Conservation (phyloP, 2,888 invertebrate genomes). For the Hydrotaea cyrtoneurina region DNA sequence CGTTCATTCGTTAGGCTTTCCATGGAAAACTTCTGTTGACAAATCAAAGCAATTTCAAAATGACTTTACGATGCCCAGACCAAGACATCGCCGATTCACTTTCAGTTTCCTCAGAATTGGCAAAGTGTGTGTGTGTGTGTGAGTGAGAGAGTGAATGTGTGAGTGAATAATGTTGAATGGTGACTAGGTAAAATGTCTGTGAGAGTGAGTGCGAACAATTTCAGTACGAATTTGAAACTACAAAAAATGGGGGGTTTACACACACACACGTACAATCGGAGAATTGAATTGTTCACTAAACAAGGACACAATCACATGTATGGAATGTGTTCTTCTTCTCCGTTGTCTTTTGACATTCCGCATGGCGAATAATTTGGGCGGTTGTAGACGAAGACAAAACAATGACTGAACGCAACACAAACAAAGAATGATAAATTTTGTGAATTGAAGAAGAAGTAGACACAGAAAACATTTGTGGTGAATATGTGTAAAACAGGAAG, state of each 20-base stretch:
- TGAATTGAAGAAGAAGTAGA: background rate
- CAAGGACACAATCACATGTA: background rate
- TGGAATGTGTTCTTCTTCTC: background rate
- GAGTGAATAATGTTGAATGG: background rate
- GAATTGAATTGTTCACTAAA: slow-evolving; percentile 5
- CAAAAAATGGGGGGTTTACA: background rate
- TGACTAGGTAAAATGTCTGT: no score
- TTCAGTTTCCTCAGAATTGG: background rate
- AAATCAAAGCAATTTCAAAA: slow-evolving; percentile 51
- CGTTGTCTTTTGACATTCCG: background rate
- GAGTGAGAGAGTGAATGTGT: background rate
- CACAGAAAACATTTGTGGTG: background rate
- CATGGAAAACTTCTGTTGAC: slow-evolving; percentile 42
- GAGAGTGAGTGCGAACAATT: background rate
- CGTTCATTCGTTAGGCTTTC: no score
- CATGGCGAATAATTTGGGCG: background rate
- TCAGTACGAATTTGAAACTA: background rate
- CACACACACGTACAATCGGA: background rate
- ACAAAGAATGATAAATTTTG: background rate
- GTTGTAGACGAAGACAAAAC: background rate
- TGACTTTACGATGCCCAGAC: background rate
- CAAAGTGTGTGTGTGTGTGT: background rate
- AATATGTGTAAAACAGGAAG: background rate
- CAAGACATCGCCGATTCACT: background rate
- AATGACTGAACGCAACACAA: background rate